Evolutionary conservation across 2,888 invertebrate genomes (phyloP), one percentile per base, ranked within the genome.

Genomic region (Macrosoma leucophasiata): DNA sequence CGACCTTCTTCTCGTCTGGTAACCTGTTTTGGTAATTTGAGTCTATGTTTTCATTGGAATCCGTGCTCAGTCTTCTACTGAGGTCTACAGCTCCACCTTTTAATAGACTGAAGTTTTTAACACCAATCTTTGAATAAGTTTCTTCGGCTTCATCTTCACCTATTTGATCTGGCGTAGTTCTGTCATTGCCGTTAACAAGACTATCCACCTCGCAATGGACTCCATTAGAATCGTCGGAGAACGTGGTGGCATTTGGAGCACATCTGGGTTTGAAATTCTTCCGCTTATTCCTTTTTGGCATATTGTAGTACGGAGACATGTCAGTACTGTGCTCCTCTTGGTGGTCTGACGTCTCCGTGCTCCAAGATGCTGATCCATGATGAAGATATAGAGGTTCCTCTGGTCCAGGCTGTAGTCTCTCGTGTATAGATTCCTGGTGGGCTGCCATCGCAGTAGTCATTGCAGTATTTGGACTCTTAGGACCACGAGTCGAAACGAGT

Each of bases 261-360:
- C 91, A 93, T 53, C 92, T 81, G 0, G 93, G 93, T 55, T 91
- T 89, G 72, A 92, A 91, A 67, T 92, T 92, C 70, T 92, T 92
- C 49, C 92, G 78, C 55, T 92, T 91, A 79, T 92, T 92, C 55
- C 90, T 85, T 67, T 90, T 89, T 42, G 88, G 88, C 63, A 84
- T 77, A 50, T 84, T 85, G 58, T 78, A 77, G 59, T 79, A 79
- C 1, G 78, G 77, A 3, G 82, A 73, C 60, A 77, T 63, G 47
- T 77, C 73, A 2, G 73, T 55, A 59, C 66, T 70, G 48, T 70
- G 73, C 36, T 77, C 81, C 22, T 77, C 77, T 45, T 76, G 75
- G 55, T 81, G 56, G 36, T 78, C 75, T 5, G 64, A 52, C 33
- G 66, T 54, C 41, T 77, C 78, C 25, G 85, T 74, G 39, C 81